Conservation (phyloP, 2,797 vertebrate genomes). For the Oreortyx pictus region DNA sequence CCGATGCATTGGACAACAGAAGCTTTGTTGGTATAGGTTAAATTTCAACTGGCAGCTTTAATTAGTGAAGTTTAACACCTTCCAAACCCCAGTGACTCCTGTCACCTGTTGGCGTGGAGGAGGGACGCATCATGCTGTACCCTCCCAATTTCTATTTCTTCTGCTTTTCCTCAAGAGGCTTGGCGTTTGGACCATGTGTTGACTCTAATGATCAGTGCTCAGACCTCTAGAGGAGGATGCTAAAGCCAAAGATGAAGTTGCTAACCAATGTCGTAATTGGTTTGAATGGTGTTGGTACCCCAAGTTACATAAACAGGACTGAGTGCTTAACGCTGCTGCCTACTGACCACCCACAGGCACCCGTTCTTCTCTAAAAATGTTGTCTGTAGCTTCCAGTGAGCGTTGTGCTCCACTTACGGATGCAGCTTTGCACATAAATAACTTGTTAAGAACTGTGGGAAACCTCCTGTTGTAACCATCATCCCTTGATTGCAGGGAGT, state of each 20-base stretch:
- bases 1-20: background rate
- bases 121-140: background rate
- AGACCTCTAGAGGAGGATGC: background rate
- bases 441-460: background rate
- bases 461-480: background rate
- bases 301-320: background rate
- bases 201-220: background rate
- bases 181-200: background rate
- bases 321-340: background rate
- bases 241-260: background rate
- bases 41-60: background rate
- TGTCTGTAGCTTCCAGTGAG: background rate
- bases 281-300: background rate
- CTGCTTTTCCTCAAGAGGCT: background rate
- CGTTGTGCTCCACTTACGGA: background rate
- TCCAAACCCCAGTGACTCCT: background rate
- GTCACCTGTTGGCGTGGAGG: background rate
- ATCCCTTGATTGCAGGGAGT: background rate
- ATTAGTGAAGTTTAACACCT: background rate
- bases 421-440: background rate
- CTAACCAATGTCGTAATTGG: background rate
- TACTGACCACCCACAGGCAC: background rate
- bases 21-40: background rate
- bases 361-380: background rate
- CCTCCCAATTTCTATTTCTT: background rate